A percentile compares a stretch with the other conserved stretches of the same genome.
These are phyloP conservation scores for Phymatocera aterrima DNA, from an alignment of 2,888 invertebrate species.

Conservation along the genomic window DNA sequence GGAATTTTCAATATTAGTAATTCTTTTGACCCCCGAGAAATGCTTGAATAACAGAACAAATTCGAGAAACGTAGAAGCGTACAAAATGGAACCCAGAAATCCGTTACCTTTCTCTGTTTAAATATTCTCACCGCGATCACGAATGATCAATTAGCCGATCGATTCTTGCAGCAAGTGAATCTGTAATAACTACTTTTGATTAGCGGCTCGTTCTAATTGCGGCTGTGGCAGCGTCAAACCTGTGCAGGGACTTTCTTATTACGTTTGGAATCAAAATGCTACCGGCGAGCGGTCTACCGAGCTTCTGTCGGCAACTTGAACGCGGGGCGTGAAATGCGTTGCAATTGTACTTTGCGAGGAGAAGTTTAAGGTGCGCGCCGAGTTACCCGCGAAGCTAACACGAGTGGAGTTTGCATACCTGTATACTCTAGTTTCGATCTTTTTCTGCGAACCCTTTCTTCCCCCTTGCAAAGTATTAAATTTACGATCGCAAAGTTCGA, in stretches of 20 bases:
- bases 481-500: background rate
- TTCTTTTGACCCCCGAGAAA: too few species aligned
- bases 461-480: background rate
- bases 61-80: too few species aligned
- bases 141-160: constrained; percentile 13
- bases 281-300: constrained; percentile 47
- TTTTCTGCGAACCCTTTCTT: background rate
- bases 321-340: constrained; percentile 64
- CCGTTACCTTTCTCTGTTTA: too few species aligned
- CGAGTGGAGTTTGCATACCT: too few species aligned
- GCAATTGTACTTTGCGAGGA: constrained; percentile 56
- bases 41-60: too few species aligned
- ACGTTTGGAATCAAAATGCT: constrained; percentile 54
- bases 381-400: background rate
- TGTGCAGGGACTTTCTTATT: constrained; percentile 60
- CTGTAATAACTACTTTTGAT: constrained; percentile 30
- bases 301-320: constrained; percentile 65
- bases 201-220: constrained; percentile 56
- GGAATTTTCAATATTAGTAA: too few species aligned
- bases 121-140: too few species aligned
- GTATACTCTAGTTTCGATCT: background rate
- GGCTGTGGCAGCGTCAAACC: constrained; percentile 51
- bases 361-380: background rate
- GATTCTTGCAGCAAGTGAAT: background rate
- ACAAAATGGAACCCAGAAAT: too few species aligned